Evolutionary conservation across 1,140 invertebrate genomes (phyloP).

Genomic region (Luehdorfia chinensis): DNA sequence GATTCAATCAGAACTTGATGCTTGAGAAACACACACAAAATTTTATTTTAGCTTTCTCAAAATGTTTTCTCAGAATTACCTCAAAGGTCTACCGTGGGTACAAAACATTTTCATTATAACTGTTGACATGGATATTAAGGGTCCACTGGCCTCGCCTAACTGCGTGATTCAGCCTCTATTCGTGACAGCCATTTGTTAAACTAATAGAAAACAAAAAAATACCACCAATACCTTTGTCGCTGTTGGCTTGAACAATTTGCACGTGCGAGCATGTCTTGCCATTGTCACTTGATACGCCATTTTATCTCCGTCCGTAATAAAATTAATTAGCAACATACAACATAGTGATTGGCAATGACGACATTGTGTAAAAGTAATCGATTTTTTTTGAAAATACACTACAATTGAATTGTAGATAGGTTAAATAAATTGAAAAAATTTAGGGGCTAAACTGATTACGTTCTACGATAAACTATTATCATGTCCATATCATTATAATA

Average conservation of each 20-base stretch:
- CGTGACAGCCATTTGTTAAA: conserved; percentile 66
- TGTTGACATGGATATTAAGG: conserved; percentile 29
- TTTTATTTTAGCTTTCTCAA: neutral
- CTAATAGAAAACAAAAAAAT: conserved; percentile 65
- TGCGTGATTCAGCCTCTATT: conserved; percentile 39
- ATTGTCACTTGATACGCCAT: conserved; percentile 31
- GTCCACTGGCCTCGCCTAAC: conserved; percentile 27
- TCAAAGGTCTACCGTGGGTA: neutral
- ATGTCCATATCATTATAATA: no score
- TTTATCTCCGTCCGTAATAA: conserved; percentile 41
- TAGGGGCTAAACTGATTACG: no score
- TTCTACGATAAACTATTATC: no score
- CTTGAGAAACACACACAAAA: neutral
- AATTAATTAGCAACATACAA: neutral
- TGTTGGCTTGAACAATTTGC: conserved; percentile 60
- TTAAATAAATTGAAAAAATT: no score
- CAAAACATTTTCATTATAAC: conserved; percentile 32
- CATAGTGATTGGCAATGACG: neutral
- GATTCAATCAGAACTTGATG: neutral
- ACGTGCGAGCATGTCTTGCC: conserved; percentile 49
- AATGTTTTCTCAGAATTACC: neutral
- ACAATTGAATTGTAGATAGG: no score
- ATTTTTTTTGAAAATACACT: conserved; percentile 9
- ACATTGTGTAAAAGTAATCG: conserved; percentile 29
- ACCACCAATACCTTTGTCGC: conserved; percentile 49